Evolutionary conservation across 2,113 vertebrate genomes (phyloP), one percentile per base, ranked within the genome.

Genomic region (Pelobates fuscus): DNA sequence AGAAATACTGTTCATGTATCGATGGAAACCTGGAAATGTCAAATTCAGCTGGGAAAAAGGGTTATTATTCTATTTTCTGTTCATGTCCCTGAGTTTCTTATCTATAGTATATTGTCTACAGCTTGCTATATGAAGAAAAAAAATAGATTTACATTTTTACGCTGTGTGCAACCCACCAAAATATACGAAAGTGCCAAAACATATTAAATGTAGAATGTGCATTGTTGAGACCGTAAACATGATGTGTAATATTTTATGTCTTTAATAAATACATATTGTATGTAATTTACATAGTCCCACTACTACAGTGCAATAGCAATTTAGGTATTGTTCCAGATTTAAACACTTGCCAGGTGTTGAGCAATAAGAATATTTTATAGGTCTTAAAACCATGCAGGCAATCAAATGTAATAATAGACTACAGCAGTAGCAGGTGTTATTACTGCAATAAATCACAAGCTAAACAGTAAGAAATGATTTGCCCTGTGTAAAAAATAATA

Each of bases 351-450:
- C 72, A 75, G 72, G 72, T 75, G 72, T 67, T 59, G 21, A 59
- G 72, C 63, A 59, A 67, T 67, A 75, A 75, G 63, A 66, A 75
- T 59, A 52, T 67, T 67, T 75, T 75, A 75, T 67, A 67, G 72
- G 54, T 54, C 37, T 75, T 75, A 59, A 73, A 75, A 67, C 54
- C 37, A 46, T 21, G 25, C 37, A 75, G 54, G 72, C 64, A 75
- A 67, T 75, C 72, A 75, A 75, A 75, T n/a, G 32, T 67, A 75
- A 75, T 75, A 58, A 75, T 59, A 59, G 58, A 49, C 49, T 60
- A 46, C 54, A 44, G 54, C 54, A 60, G 37, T 30, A 49, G 24
- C 63, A 75, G 54, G 63, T 75, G 72, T 67, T 75, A 59, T 67
- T 67, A 75, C 27, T 21, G 57, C 54, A 67, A 75, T 75, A 75